Evolutionary conservation across 2,797 vertebrate genomes (phyloP).

Genomic region (Chrysocyon brachyurus): DNA sequence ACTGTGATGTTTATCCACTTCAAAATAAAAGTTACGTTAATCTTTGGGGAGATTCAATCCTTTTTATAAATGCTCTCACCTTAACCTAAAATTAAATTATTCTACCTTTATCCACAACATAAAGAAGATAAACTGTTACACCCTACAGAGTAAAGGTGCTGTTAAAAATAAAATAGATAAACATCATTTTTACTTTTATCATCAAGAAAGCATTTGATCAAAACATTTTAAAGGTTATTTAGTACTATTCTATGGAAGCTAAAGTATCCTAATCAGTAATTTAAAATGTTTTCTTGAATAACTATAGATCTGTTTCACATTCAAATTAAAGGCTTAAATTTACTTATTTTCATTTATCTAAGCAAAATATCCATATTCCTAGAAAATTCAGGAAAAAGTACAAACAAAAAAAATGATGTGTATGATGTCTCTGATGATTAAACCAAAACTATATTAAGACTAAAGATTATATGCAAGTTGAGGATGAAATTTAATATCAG

Average conservation of each 20-base stretch:
- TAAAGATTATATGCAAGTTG: background rate
- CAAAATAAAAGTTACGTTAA: slow-evolving; percentile 55
- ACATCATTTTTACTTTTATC: slow-evolving; percentile 32
- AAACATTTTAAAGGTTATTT: background rate
- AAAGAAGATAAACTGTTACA: background rate
- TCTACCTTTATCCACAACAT: background rate
- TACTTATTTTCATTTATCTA: background rate
- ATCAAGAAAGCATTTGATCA: background rate
- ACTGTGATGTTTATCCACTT: background rate
- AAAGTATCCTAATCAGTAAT: background rate
- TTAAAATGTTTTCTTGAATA: background rate
- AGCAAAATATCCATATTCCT: background rate
- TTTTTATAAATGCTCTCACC: slow-evolving; percentile 6
- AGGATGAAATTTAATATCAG: background rate
- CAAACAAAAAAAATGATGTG: background rate
- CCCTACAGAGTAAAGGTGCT: background rate
- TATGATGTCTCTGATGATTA: background rate
- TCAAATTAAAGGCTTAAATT: slow-evolving; percentile 12
- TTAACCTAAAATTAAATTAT: slow-evolving; percentile 43
- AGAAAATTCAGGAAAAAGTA: background rate
- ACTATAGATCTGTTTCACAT: background rate
- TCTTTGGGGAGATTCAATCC: background rate
- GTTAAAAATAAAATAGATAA: slow-evolving; percentile 59
- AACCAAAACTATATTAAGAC: background rate
- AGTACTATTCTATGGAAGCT: background rate